phyloP scores from a whole-genome alignment of 2,888 invertebrate genomes.

The Nomada lathburiana region DNA sequence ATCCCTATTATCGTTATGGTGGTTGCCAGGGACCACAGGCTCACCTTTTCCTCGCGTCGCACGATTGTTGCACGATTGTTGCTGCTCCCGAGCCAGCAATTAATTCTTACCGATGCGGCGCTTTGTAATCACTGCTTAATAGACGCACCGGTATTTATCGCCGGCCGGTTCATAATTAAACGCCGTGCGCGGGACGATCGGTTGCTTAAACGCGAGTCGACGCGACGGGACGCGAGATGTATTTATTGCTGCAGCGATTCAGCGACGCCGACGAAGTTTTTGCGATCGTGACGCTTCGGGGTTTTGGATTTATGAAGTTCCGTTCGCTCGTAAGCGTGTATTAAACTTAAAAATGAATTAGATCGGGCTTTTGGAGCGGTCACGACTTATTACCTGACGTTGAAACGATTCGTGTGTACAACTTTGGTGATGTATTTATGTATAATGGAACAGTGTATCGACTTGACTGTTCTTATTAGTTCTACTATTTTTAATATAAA shows the following conservation, averaged over 20 bases:
- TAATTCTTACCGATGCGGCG: slow-evolving; percentile 60
- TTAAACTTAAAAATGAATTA: slow-evolving; percentile 16
- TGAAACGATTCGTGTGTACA: neutral
- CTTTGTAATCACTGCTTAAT: slow-evolving; percentile 62
- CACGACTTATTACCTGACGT: neutral
- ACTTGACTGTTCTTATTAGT: too few relatives aligned
- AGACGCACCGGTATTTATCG: slow-evolving; percentile 57
- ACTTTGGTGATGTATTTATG: neutral
- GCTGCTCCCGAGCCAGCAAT: slow-evolving; percentile 43
- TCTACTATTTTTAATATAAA: too few relatives aligned
- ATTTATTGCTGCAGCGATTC: slow-evolving; percentile 39
- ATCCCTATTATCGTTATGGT: slow-evolving; percentile 23
- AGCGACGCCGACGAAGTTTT: slow-evolving; percentile 13
- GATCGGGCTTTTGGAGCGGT: neutral
- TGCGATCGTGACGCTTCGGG: neutral
- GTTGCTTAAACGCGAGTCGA: slow-evolving; percentile 46
- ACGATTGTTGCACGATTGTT: slow-evolving; percentile 39
- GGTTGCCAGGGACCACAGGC: slow-evolving; percentile 6
- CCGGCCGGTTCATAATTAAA: slow-evolving; percentile 61
- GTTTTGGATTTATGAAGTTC: neutral
- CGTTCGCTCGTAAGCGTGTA: neutral
- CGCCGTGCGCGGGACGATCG: slow-evolving; percentile 42
- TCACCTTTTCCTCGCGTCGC: slow-evolving; percentile 18
- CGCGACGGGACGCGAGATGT: slow-evolving; percentile 24
- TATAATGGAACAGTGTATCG: too few relatives aligned